Evolutionary conservation across 2,888 invertebrate genomes (phyloP), one percentile per base, ranked within the genome.

Genomic region (Mesorhabditis belari): DNA sequence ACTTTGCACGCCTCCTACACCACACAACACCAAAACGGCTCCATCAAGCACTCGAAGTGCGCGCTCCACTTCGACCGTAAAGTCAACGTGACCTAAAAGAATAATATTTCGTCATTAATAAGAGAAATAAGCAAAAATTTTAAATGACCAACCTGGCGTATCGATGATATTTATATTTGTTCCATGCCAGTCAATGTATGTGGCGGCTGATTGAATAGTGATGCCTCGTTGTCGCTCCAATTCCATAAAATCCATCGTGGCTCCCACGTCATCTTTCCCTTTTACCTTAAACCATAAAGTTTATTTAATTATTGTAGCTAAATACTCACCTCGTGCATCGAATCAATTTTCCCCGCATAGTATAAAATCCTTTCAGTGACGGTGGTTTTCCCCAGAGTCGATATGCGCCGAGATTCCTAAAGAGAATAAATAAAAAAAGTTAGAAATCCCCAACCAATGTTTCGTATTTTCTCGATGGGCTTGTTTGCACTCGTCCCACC

Each of bases 231-330:
- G 95, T 56, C 94, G 85, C 84, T 99, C 98, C 60, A 98, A 84
- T 81, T 99, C 98, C 98, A 99, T 99, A 17, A 95, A 96, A 82
- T 99, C 98, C 98, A 99, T 99, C 0, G 90, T 91, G 0, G 98
- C 98, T 3, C 98, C 98, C 0, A 99, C 92, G 84, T 92, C 91
- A 82, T 99, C 98, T 86, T 93, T 98, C 12, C 94, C 94, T 85
- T 85, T 87, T 0, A 91, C 90, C 90, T 90, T 69, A 25, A 59
- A 50, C 35, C 23, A 58, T 17, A 19, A 35, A 5, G 49, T 28
- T 35, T n/a, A 19, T 44, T 19, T 28, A 28, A 9, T n/a, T n/a
- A 49, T 24, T 6, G n/a, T 52, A 19, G 19, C 12, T n/a, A n/a
- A n/a, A n/a, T n/a, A n/a, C n/a, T 71, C 77, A 95, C 98, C 87